These are phyloP conservation scores for Megalops atlanticus DNA, from an alignment of 2,113 vertebrate genomes.

Conservation along the genomic window DNA sequence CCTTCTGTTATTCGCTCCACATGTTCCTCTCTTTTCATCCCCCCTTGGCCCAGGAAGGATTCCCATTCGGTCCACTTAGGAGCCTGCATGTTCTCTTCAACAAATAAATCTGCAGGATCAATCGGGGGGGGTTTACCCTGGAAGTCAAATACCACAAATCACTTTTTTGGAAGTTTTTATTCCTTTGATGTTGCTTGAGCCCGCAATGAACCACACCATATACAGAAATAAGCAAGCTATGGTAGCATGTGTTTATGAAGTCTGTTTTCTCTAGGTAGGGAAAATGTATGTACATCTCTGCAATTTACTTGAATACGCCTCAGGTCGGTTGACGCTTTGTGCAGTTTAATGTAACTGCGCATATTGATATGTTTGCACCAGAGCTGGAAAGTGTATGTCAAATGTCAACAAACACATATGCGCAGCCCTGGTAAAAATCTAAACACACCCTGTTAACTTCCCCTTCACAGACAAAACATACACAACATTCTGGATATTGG, in stretches of 20 bases:
- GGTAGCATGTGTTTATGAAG: background rate
- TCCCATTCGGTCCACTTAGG: slow-evolving; percentile 31
- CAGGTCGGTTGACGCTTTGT: background rate
- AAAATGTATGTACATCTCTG: background rate
- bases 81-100: background rate
- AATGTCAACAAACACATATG: too few species aligned
- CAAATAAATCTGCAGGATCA: slow-evolving; percentile 1
- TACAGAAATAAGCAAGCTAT: background rate
- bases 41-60: background rate
- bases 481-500: too few species aligned
- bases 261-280: background rate
- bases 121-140: background rate
- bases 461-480: background rate
- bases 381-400: background rate
- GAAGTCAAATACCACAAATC: background rate
- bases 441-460: too few species aligned
- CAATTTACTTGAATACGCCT: background rate
- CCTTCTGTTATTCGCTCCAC: slow-evolving; percentile 1
- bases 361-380: background rate
- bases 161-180: background rate
- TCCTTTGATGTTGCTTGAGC: background rate
- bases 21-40: slow-evolving; percentile 5
- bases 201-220: background rate
- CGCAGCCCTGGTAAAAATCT: too few species aligned
- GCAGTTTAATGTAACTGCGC: background rate